Evolutionary conservation across 2,888 invertebrate species (phyloP), one percentile per base, ranked within the genome.

Genomic region (Sminthurides aquaticus): DNA sequence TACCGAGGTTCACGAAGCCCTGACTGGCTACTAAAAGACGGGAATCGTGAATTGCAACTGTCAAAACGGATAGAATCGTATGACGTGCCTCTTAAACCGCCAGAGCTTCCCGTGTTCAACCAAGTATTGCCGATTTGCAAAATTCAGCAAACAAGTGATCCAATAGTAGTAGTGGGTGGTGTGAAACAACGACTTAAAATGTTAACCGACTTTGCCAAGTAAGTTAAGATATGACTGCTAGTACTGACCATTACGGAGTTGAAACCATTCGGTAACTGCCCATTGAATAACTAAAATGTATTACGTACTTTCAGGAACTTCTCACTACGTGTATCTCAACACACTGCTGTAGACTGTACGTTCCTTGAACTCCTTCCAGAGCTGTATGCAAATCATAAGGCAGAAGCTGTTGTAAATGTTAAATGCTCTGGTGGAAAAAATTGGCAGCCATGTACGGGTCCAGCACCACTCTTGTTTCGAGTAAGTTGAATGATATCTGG

Each of bases 291-390:
- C 8, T 15, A n/a, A n/a, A n/a, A n/a, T n/a, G n/a, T n/a, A n/a
- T n/a, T n/a, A n/a, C n/a, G n/a, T 60, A 70, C 73, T 79, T 75
- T n/a, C 75, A 86, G 86, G 60, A 80, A 82, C 75, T 87, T 86
- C 72, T 82, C 82, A 67, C 77, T 85, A 43, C 81, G 83, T 70
- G 79, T 85, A 18, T 84, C 85, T 0, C 86, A 88, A 76, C 83
- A 87, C 67, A 85, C 85, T 57, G 84, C 85, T 0, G 77, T 87
- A 11, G 87, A 89, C 78, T 83, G 84, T 67, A 81, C 80, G 52
- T 88, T 85, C 75, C 77, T 83, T 66, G 85, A 86, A 73, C 76
- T 85, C 59, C 78, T 85, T 29, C 86, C 86, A 0, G 81, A 82
- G 48, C 78, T 86, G 54, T 87, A 85, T 76, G 79, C 80, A 64